These are phyloP conservation scores for Hystrix brachyura DNA, from an alignment of 2,113 vertebrate genomes.

Conservation along the genomic window DNA sequence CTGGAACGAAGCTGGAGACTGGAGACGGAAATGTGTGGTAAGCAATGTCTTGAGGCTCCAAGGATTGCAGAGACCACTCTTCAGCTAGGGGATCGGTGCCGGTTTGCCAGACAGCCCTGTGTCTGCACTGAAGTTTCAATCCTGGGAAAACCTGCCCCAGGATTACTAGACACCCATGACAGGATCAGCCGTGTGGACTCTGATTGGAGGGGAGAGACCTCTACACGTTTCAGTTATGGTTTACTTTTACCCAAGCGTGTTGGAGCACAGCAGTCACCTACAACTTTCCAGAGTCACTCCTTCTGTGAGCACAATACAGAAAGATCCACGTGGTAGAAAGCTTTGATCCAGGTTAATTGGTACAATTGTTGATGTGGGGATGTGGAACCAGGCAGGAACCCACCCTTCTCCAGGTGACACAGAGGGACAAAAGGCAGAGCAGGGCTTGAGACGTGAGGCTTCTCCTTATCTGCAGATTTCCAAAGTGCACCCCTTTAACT, in stretches of 20 bases:
- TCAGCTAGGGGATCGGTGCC: not conserved
- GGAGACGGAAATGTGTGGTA: not conserved
- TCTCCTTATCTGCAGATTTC: not conserved
- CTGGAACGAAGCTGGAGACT: no score
- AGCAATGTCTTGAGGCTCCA: not conserved
- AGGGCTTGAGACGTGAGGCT: not conserved
- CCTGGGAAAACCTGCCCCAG: not conserved
- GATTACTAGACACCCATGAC: not conserved
- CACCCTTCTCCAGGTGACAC: not conserved
- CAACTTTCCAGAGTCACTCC: not conserved
- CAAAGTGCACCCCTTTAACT: not conserved
- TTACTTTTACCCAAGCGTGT: not conserved
- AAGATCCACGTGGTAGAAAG: not conserved
- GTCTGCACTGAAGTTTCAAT: not conserved
- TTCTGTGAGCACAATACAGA: not conserved
- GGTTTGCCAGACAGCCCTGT: not conserved
- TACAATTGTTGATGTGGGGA: not conserved
- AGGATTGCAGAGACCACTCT: not conserved
- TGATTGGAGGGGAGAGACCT: not conserved
- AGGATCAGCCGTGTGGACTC: not conserved
- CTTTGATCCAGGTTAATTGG: not conserved
- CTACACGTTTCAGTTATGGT: not conserved
- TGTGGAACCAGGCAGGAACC: not conserved
- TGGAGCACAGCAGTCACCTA: not conserved
- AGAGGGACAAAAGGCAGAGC: not conserved